Evolutionary conservation across 2,797 vertebrate genomes (phyloP), one percentile per base, ranked within the genome.

Genomic region (Molossus molossus): DNA sequence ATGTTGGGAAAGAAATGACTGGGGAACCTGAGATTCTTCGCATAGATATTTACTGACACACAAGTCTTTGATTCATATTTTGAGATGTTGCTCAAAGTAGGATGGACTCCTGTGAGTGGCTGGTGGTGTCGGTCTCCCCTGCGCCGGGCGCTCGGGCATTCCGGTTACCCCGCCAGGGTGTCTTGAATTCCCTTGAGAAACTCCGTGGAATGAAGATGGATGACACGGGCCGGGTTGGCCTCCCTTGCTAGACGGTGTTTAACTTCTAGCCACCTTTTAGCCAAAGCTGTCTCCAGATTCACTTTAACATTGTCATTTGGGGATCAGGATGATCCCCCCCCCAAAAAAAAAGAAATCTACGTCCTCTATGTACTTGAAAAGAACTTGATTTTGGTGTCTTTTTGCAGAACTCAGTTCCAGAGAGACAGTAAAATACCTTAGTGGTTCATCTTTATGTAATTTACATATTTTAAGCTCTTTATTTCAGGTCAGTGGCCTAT

Each of bases 401-500:
- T 96, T 83, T 95, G 55, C 57, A 89, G 94, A 93, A 40, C 85
- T 77, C 17, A 3, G 65, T 69, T 60, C 93, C 92, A 80, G 48
- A 18, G 77, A 91, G 94, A 93, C 57, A 21, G 14, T 62, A 12
- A 25, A 72, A 91, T 93, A 76, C 94, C 95, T 87, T 76, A 14
- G 95, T 72, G 94, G 40, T 53, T 91, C 64, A 18, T 64, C 84
- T 90, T 95, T 94, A 94, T 92, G 65, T 95, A 96, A 94, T 95
- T 95, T 80, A 40, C 29, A 6, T 96, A 97, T 97, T 97, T 97
- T 94, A 96, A 96, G 96, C 72, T 64, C 93, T 86, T 50, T 60
- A 92, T 96, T 96, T 85, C 89, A 94, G 97, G 95, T 91, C 91
- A 50, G 10, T 89, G 95, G 65, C 96, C 94, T 95, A 87, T 86